These are phyloP conservation scores for Galendromus occidentalis DNA, from an alignment of 1,140 invertebrate genomes.

Conservation along the genomic window DNA sequence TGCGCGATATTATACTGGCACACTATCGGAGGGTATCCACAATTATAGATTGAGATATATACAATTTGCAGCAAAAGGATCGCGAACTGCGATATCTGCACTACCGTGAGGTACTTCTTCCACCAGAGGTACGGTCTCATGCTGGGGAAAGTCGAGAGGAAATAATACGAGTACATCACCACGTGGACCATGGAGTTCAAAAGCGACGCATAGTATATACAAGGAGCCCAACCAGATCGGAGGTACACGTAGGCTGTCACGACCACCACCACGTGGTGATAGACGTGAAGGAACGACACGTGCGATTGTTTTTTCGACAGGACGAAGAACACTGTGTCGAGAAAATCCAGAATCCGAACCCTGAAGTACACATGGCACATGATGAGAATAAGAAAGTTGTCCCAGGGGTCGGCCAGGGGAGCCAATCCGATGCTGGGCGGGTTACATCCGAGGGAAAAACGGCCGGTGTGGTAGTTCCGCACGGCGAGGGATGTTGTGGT, in stretches of 20 bases:
- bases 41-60: neutral
- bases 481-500: neutral
- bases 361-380: conserved; percentile 5
- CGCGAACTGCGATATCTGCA: conserved; percentile 37
- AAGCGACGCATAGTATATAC: conserved; percentile 32
- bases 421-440: neutral
- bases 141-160: conserved; percentile 60
- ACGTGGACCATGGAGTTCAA: conserved; percentile 77
- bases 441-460: neutral
- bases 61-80: neutral
- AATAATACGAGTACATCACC: conserved; percentile 81
- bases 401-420: neutral
- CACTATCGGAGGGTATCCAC: conserved; percentile 4
- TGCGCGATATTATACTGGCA: neutral
- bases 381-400: neutral
- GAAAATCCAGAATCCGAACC: conserved; percentile 23
- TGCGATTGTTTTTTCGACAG: conserved; percentile 31
- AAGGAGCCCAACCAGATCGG: neutral
- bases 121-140: conserved; percentile 67
- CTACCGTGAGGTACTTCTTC: conserved; percentile 75
- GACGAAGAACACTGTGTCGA: conserved; percentile 31
- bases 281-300: conserved; percentile 31
- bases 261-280: conserved; percentile 29
- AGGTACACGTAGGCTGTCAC: neutral
- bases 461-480: neutral